Conservation (phyloP, 2,113 vertebrate genomes). For the Nyctibius bracteatus region DNA sequence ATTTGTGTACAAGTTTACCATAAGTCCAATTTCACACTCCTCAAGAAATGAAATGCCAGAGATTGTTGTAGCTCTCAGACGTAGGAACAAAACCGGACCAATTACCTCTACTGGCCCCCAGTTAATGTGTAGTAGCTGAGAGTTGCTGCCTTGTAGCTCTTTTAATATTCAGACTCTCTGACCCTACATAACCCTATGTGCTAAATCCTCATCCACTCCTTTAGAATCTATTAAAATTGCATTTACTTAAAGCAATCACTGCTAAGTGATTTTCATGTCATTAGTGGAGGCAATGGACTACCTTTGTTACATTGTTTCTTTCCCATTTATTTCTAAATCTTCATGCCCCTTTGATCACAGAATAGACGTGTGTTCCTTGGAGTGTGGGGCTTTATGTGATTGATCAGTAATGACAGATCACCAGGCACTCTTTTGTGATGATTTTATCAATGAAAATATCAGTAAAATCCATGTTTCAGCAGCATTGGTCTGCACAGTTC, state of each 20-base stretch:
- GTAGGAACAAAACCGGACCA: not conserved
- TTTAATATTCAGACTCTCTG: not conserved
- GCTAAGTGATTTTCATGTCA: not conserved
- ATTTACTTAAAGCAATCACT: not conserved
- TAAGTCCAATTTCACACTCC: not conserved
- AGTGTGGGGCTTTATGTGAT: not conserved
- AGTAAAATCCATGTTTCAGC: not conserved
- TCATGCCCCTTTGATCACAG: not conserved
- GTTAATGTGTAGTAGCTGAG: not conserved
- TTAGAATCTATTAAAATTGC: not conserved
- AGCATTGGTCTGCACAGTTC: fast-evolving
- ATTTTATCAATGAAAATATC: not conserved
- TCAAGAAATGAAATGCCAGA: not conserved
- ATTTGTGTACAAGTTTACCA: not conserved
- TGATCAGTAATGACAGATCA: not conserved
- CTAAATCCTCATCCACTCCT: not conserved
- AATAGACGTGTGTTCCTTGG: not conserved
- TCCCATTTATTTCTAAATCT: not conserved
- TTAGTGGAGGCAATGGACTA: not conserved
- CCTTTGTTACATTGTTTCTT: not conserved
- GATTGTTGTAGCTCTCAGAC: not conserved
- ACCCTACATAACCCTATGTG: not conserved
- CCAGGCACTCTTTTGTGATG: not conserved
- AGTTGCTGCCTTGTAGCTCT: not conserved
- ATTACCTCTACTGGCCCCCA: not conserved